Evolutionary conservation across 1,140 invertebrate species (phyloP).

Genomic region (Orussus abietinus): DNA sequence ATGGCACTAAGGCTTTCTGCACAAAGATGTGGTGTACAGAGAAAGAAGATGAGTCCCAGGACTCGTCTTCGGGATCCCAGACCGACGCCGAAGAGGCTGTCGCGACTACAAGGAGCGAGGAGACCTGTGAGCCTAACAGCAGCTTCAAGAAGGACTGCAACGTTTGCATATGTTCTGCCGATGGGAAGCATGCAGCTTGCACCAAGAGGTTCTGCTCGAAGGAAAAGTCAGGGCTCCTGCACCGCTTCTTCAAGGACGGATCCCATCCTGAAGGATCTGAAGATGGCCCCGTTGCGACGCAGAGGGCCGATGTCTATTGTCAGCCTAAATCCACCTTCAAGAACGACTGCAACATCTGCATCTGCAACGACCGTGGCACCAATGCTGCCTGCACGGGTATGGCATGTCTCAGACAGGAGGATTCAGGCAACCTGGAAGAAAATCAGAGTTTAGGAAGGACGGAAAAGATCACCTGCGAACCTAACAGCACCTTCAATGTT

Average conservation of each 20-base stretch:
- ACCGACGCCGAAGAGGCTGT: neutral
- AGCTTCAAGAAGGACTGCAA: constrained; percentile 30
- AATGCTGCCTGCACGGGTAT: constrained; percentile 3
- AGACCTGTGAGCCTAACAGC: constrained; percentile 12
- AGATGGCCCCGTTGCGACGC: no score
- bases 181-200: constrained; percentile 12
- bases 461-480: no score
- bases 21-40: constrained; percentile 3
- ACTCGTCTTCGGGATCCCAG: no score
- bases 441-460: no score
- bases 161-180: constrained; percentile 23
- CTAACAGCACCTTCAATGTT: constrained; percentile 13
- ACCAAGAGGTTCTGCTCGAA: neutral
- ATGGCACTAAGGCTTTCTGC: constrained; percentile 3
- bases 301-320: no score
- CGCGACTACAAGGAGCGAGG: neutral
- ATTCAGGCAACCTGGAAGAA: no score
- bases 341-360: constrained; percentile 22
- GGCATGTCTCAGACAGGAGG: neutral
- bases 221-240: no score
- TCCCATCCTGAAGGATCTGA: no score
- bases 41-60: no score
- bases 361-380: constrained; percentile 11
- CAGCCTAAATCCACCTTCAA: constrained; percentile 14
- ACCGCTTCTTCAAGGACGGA: no score